Conservation (phyloP, 1,140 invertebrate genomes). For the Drosophila pruinosa region DNA sequence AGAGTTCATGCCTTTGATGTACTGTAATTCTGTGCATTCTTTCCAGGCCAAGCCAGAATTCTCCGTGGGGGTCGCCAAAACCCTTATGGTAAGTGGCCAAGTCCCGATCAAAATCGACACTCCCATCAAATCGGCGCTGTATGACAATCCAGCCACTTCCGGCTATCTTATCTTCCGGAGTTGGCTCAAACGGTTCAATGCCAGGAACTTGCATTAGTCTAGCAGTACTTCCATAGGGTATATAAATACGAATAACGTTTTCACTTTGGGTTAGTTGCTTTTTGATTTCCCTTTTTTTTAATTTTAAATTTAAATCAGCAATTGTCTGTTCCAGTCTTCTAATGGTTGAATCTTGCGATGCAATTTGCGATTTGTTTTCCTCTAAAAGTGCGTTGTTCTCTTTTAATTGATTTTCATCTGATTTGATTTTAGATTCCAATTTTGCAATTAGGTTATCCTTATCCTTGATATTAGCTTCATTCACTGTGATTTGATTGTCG, state of each 20-base stretch:
- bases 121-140: slow-evolving; percentile 19
- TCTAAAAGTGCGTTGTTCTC: neutral
- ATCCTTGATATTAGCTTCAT: neutral
- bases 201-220: slow-evolving; percentile 17
- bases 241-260: slow-evolving; percentile 10
- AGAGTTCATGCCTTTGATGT: slow-evolving; percentile 13
- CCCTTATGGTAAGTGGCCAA: slow-evolving; percentile 12
- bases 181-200: slow-evolving; percentile 18
- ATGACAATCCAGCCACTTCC: slow-evolving; percentile 32
- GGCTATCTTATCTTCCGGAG: slow-evolving; percentile 8
- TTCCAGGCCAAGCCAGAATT: slow-evolving; percentile 23
- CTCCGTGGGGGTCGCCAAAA: neutral
- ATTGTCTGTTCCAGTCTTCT: slow-evolving; percentile 7
- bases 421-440: neutral
- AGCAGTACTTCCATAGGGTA: slow-evolving; percentile 7
- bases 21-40: slow-evolving; percentile 13
- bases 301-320: neutral
- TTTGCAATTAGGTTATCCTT: slow-evolving; percentile 2
- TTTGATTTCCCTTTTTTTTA: neutral
- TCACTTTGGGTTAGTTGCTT: neutral
- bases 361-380: slow-evolving; percentile 4
- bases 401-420: slow-evolving; percentile 1
- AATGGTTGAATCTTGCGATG: neutral
- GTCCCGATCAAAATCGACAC: slow-evolving; percentile 1
- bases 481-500: slow-evolving; percentile 3